Conservation (phyloP, 1,140 invertebrate species). For the Atta colombica region DNA sequence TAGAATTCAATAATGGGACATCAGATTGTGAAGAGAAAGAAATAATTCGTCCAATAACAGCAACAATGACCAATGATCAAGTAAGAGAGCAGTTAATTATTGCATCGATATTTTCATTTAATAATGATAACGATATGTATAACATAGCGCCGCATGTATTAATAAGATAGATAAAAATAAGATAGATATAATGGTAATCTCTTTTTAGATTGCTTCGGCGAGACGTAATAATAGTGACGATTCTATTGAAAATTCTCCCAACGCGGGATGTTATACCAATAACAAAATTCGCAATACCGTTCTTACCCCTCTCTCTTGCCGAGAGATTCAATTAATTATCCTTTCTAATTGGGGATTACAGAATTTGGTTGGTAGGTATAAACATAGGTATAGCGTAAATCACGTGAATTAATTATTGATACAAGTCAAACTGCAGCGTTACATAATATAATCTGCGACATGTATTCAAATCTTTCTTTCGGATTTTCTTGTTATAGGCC, state of each 20-base stretch:
- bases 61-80: conserved; percentile 79
- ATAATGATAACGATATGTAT: background rate
- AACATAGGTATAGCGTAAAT: conserved; percentile 4
- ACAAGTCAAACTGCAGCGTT: no score
- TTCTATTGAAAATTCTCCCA: conserved; percentile 36
- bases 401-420: no score
- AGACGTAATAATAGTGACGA: conserved; percentile 46
- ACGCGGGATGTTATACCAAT: background rate
- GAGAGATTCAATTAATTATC: conserved; percentile 86
- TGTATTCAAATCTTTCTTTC: background rate
- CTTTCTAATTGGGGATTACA: conserved; percentile 88
- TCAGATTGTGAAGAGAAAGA: conserved; percentile 69
- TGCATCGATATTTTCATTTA: background rate
- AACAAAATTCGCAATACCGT: conserved; percentile 78
- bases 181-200: background rate
- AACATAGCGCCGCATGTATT: no score
- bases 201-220: conserved; percentile 53
- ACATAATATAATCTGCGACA: no score
- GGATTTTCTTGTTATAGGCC: conserved; percentile 69
- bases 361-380: conserved; percentile 85
- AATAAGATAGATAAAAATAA: conserved; percentile 9
- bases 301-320: conserved; percentile 78
- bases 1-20: conserved; percentile 85
- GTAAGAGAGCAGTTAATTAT: conserved; percentile 40
- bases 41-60: conserved; percentile 88